Evolutionary conservation across 2,888 invertebrate genomes (phyloP), one percentile per base, ranked within the genome.

Genomic region (Epinotia brunnichana): DNA sequence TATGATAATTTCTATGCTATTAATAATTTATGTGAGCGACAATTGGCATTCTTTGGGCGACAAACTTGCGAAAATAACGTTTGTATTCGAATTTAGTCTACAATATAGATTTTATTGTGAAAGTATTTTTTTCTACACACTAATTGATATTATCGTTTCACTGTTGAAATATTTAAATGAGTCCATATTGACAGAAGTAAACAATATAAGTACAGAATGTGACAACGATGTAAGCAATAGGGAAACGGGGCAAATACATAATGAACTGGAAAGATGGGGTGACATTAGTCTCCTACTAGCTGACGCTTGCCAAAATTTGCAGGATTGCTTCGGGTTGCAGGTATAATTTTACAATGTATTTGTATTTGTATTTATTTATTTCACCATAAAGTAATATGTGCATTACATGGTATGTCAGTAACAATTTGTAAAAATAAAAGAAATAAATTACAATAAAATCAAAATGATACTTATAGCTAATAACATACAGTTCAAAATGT

Each of bases 161-260:
- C 2, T 44, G 2, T 61, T 61, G 19, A 61, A 44, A 44, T 61
- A 44, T 61, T 19, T 61, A 15, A 61, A 61, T 21, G 19, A 48
- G 3, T 44, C 21, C 4, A 44, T 61, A 19, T 61, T 44, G 3
- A 15, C 13, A 19, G 3, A 9, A 10, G 15, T 35, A 17, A n/a
- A 29, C 4, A n/a, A 64, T 5, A 54, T 64, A 10, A 54, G 21
- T 17, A 39, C 13, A 15, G 54, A 41, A 51, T 17, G 13, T 51
- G 7, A 3, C 7, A 5, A 17, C 3, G 0, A 2, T 4, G 17
- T n/a, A 15, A 17, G 7, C 17, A 15, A 2, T 2, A 3, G 5
- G n/a, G 54, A 64, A 13, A 1, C 7, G 19, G 13, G 13, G 3
- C 7, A 17, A 17, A 7, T 54, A 19, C n/a, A 17, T 21, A 35